Conservation (phyloP, 2,888 invertebrate species). For the Rotaria macrura region DNA sequence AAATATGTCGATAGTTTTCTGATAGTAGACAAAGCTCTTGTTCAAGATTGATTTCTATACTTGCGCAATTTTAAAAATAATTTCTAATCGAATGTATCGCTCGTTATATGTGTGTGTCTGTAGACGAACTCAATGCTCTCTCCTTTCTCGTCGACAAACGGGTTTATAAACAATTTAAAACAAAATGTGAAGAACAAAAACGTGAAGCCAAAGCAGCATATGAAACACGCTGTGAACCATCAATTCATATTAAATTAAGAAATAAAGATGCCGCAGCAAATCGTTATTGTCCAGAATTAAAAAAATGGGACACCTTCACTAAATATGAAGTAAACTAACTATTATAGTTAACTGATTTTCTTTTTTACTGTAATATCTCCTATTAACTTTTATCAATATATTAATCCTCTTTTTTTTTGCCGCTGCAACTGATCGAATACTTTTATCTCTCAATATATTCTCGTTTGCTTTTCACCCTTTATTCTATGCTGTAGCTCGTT, state of each 20-base stretch:
- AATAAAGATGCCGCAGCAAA: neutral
- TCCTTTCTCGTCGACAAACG: conserved; percentile 5
- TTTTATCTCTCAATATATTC: too few relatives aligned
- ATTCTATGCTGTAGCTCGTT: neutral
- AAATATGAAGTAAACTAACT: neutral
- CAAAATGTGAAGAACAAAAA: conserved; percentile 12
- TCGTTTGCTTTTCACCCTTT: neutral
- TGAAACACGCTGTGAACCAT: neutral
- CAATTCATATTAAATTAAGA: neutral
- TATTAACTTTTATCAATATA: neutral
- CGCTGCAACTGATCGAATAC: too few relatives aligned
- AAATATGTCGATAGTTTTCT: neutral
- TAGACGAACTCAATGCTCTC: neutral
- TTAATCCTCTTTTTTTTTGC: neutral
- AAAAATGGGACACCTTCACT: neutral
- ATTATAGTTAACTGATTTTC: neutral
- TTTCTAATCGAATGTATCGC: neutral
- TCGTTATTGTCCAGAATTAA: conserved; percentile 15
- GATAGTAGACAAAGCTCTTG: neutral
- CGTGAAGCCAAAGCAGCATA: conserved; percentile 11
- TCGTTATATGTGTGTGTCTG: neutral
- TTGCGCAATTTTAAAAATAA: neutral
- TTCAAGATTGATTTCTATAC: neutral
- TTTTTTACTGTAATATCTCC: neutral
- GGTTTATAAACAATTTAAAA: conserved; percentile 16